These are phyloP conservation scores for Bradynema listronoti DNA, from an alignment of 1,140 invertebrate species.

Conservation along the genomic window DNA sequence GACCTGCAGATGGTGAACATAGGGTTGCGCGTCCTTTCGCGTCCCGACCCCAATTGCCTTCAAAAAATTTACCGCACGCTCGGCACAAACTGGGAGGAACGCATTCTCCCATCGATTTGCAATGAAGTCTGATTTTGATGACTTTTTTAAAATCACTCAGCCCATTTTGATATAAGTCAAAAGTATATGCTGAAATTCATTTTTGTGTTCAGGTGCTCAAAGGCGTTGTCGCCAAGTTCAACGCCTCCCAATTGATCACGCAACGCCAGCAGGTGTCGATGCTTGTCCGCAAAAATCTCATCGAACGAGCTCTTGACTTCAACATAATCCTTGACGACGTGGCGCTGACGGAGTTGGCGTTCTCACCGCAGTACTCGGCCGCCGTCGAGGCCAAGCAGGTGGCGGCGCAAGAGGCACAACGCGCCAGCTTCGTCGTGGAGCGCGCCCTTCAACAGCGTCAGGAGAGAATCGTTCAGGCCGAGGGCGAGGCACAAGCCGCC, in stretches of 20 bases:
- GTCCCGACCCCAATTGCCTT: slow-evolving; percentile 75
- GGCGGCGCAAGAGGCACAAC: slow-evolving; percentile 90
- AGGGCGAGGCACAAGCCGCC: slow-evolving; percentile 97
- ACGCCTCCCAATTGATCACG: slow-evolving; percentile 96
- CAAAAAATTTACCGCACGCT: slow-evolving; percentile 81
- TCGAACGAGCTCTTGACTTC: slow-evolving; percentile 92
- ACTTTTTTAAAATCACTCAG: slow-evolving; percentile 1
- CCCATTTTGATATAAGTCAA: neutral
- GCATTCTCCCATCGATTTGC: slow-evolving; percentile 85
- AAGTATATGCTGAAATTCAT: slow-evolving; percentile 6
- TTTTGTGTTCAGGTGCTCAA: slow-evolving; percentile 68
- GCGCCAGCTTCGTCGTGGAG: slow-evolving; percentile 95
- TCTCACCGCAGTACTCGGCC: slow-evolving; percentile 97
- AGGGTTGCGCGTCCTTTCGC: slow-evolving; percentile 83
- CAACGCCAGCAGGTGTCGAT: slow-evolving; percentile 85
- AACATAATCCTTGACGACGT: slow-evolving; percentile 98
- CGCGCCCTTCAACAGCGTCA: slow-evolving; percentile 92
- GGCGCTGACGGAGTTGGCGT: slow-evolving; percentile 96
- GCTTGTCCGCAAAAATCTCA: slow-evolving; percentile 83
- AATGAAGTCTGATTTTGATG: slow-evolving; percentile 73
- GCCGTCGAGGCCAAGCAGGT: slow-evolving; percentile 98
- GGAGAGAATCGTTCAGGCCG: slow-evolving; percentile 98
- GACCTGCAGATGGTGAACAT: slow-evolving; percentile 99
- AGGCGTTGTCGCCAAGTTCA: slow-evolving; percentile 98
- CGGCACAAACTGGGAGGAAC: slow-evolving; percentile 65